These are phyloP conservation scores for Cephus runcator DNA, from an alignment of 2,888 invertebrate species.

Conservation along the genomic window DNA sequence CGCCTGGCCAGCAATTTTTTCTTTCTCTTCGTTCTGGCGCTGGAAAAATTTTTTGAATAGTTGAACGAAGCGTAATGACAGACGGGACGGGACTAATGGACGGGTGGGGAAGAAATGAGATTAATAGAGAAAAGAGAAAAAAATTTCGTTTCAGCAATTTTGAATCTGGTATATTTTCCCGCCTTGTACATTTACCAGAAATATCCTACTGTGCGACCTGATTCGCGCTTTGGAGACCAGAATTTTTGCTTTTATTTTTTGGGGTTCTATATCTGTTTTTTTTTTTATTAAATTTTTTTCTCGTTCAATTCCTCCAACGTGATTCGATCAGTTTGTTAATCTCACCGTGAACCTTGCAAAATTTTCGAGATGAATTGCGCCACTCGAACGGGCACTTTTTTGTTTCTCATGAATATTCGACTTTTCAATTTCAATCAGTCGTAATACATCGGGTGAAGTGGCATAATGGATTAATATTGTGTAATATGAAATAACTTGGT, in stretches of 20 bases:
- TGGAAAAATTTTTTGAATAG: neutral
- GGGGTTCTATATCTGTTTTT: neutral
- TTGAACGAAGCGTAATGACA: neutral
- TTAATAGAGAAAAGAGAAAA: neutral
- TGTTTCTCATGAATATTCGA: neutral
- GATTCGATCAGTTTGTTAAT: too few species aligned
- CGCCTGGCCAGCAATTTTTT: neutral
- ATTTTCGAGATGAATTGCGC: too few species aligned
- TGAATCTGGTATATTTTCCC: neutral
- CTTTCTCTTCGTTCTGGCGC: neutral
- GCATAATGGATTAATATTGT: too few species aligned
- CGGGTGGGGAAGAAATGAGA: neutral
- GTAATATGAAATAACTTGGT: too few species aligned
- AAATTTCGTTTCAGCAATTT: neutral
- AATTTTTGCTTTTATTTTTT: neutral
- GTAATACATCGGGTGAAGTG: too few species aligned
- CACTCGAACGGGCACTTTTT: neutral
- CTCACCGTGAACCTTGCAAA: too few species aligned
- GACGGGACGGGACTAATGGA: neutral
- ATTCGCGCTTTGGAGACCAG: neutral
- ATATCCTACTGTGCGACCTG: neutral
- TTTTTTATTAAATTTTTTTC: neutral
- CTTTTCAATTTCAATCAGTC: neutral
- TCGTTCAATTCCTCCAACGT: neutral
- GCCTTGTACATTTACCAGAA: neutral